Conservation (phyloP, 2,797 vertebrate species). For the Helicolenus hilgendorfi region DNA sequence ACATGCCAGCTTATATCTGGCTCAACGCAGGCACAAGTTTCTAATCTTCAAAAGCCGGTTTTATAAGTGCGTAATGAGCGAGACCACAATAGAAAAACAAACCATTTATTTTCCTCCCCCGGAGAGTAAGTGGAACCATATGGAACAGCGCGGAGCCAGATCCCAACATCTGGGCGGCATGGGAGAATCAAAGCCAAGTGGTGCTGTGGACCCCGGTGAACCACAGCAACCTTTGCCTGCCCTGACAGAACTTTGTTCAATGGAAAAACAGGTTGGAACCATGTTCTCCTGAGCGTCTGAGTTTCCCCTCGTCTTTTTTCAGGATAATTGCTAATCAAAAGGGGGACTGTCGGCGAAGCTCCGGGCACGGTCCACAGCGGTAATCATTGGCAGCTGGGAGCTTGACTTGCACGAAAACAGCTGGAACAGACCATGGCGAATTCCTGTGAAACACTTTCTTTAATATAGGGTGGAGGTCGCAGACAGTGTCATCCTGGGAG, state of each 20-base stretch:
- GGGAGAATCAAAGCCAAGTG: slow-evolving; percentile 86
- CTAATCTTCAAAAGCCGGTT: slow-evolving; percentile 90
- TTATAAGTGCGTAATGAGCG: slow-evolving; percentile 89
- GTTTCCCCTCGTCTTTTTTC: slow-evolving; percentile 63
- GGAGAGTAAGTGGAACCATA: slow-evolving; percentile 87
- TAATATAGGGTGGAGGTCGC: slow-evolving; percentile 74
- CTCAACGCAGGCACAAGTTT: slow-evolving; percentile 82
- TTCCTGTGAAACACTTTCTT: slow-evolving; percentile 73
- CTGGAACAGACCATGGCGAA: slow-evolving; percentile 65
- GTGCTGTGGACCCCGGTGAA: slow-evolving; percentile 78
- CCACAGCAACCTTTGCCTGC: slow-evolving; percentile 75
- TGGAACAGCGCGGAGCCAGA: slow-evolving; percentile 73
- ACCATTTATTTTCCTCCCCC: slow-evolving; percentile 88
- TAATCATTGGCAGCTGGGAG: slow-evolving; percentile 86
- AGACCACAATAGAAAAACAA: slow-evolving; percentile 90
- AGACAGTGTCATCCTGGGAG: slow-evolving; percentile 71
- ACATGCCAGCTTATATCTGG: slow-evolving; percentile 86
- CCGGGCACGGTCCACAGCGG: slow-evolving; percentile 67
- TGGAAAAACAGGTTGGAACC: slow-evolving; percentile 79
- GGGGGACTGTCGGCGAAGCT: slow-evolving; percentile 74
- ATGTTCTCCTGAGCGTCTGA: slow-evolving; percentile 70
- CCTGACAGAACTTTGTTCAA: slow-evolving; percentile 73
- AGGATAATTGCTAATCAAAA: slow-evolving; percentile 89
- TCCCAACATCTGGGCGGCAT: slow-evolving; percentile 84
- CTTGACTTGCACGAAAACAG: slow-evolving; percentile 76